These are phyloP conservation scores for Eumacrocentrus americanus DNA, from an alignment of 2,888 invertebrate genomes.

Conservation along the genomic window DNA sequence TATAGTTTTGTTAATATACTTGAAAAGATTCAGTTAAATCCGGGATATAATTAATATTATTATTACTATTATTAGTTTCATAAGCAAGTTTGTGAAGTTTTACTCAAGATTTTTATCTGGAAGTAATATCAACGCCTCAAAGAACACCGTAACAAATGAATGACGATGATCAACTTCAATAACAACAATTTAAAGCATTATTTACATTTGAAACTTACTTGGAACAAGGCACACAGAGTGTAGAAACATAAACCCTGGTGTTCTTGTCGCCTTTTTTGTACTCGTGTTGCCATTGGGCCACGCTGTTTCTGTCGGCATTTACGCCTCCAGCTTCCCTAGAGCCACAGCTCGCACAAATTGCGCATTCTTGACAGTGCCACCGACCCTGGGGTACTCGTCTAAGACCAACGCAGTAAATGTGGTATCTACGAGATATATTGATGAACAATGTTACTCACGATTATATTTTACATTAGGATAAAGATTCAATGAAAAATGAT, in stretches of 20 bases:
- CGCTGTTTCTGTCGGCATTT: slow-evolving; percentile 58
- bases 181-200: too few relatives aligned
- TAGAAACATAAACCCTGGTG: slow-evolving; percentile 62
- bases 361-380: slow-evolving; percentile 88
- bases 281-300: slow-evolving; percentile 64
- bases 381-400: slow-evolving; percentile 81
- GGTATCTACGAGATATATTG: too few relatives aligned
- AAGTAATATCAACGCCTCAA: too few relatives aligned
- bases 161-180: too few relatives aligned
- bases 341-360: slow-evolving; percentile 68
- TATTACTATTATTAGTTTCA: slow-evolving; percentile 9
- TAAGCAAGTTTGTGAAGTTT: too few relatives aligned
- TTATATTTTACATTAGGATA: slow-evolving; percentile 20
- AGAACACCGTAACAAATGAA: too few relatives aligned
- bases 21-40: slow-evolving; percentile 30
- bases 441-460: too few relatives aligned
- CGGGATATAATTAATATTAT: slow-evolving; percentile 19
- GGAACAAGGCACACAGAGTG: slow-evolving; percentile 73
- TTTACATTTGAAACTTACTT: slow-evolving; percentile 62
- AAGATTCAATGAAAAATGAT: slow-evolving; percentile 9
- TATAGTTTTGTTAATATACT: neutral
- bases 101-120: too few relatives aligned
- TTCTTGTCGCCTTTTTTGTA: slow-evolving; percentile 64
- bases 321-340: slow-evolving; percentile 62
- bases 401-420: slow-evolving; percentile 88